Base-by-base conservation (phyloP, 1,140 invertebrate species). In the Ostrea denselamellosa region DNA sequence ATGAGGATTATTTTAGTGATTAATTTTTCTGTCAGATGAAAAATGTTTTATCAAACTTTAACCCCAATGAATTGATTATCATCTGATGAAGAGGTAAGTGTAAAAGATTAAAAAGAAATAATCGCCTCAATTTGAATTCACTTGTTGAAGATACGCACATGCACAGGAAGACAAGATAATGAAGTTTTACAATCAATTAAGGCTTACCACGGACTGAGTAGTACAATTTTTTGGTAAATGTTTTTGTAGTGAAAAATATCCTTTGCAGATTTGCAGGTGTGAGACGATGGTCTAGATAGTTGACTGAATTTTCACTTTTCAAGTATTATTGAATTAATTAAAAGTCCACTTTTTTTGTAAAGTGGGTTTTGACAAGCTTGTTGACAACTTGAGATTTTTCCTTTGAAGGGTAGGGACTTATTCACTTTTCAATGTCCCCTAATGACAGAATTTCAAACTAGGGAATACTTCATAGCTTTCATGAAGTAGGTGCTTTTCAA, bases 261-360 rank as follows among this genome's bases (percentile, higher is more conserved):
- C 25, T 77, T 77, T 77, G 68, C 68, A 77, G 68, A 77, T 77
- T 77, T 77, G 68, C 68, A 77, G 68, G 68, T 77, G 68, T 77
- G 68, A 77, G 68, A 62, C 17, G 56, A 62, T 62, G 56, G 56
- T 62, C 56, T 62, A 62, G 56, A 28, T 77, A 77, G 68, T 77
- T 77, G 25, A 77, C 68, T 28, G 68, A 77, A 77, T 77, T 77
- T 77, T 77, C 68, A 77, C 68, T 77, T 77, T 77, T 77, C 68
- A 77, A 77, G 68, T 77, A 77, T 77, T 77, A 77, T 77, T 25
- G 68, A 77, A 77, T 77, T 77, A 77, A 77, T 77, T 77, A 77
- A 77, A 77, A 22, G 28, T 77, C 68, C 68, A 77, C 9, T n/a
- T 77, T 22, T 25, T 28, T 34, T 34, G 28, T 34, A 34, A 34